Evolutionary conservation across 2,888 invertebrate species (phyloP).

Genomic region (Pilophorus perplexus): DNA sequence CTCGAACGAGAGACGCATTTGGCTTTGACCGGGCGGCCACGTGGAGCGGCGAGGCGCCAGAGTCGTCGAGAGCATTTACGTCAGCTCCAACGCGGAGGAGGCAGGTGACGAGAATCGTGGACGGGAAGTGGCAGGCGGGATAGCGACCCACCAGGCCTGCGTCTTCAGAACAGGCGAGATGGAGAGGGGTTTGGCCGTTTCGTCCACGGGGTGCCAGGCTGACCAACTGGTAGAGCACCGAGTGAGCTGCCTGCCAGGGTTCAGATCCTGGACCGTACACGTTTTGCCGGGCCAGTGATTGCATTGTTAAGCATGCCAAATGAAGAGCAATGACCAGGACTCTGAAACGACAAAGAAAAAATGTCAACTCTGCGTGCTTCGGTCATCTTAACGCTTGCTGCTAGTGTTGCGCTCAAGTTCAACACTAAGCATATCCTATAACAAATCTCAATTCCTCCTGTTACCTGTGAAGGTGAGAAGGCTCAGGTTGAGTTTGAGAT

Average conservation of each 20-base stretch:
- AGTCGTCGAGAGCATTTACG: conserved; percentile 74
- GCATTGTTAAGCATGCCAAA: conserved; percentile 72
- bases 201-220: conserved; percentile 63
- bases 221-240: conserved; percentile 73
- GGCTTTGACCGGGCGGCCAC: conserved; percentile 71
- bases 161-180: conserved; percentile 80
- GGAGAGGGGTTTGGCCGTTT: conserved; percentile 69
- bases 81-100: conserved; percentile 79
- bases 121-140: conserved; percentile 58
- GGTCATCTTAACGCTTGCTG: too few species aligned
- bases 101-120: conserved; percentile 67
- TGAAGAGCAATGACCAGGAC: conserved; percentile 84
- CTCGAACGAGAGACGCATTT: conserved; percentile 67
- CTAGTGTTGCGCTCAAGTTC: too few species aligned
- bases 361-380: too few species aligned
- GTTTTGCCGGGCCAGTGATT: conserved; percentile 53
- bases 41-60: conserved; percentile 85
- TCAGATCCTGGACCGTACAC: conserved; percentile 51
- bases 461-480: conserved; percentile 65
- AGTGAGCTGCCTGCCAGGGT: conserved; percentile 62
- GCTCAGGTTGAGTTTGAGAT: conserved; percentile 61
- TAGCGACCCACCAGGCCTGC: conserved; percentile 52
- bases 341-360: conserved; percentile 52
- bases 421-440: too few species aligned
- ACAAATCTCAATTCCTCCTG: too few species aligned